Evolutionary conservation across 2,113 vertebrate species (phyloP).

Genomic region (Neolamprologus brichardi): DNA sequence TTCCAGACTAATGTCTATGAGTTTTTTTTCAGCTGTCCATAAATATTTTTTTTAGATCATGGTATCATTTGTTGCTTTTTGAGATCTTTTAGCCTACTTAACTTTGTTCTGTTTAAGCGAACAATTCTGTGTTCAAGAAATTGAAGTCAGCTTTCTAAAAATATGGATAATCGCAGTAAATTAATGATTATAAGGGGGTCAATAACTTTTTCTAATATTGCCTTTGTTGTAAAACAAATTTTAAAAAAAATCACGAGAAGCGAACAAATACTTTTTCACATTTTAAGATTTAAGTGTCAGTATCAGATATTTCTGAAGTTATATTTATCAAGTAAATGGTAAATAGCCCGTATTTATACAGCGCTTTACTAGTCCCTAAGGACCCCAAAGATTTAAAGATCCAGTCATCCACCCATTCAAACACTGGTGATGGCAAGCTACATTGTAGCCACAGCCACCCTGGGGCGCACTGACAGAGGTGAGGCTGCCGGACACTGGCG

Average conservation of each 20-base stretch:
- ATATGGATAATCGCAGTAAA: background rate
- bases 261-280: accelerated
- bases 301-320: background rate
- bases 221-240: background rate
- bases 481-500: no score
- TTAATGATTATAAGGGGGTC: background rate
- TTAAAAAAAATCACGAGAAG: background rate
- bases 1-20: background rate
- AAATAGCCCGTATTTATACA: accelerated
- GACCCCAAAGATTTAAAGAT: no score
- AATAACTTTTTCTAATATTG: background rate
- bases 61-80: background rate
- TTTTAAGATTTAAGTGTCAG: background rate
- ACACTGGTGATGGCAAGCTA: no score
- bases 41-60: background rate
- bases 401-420: no score
- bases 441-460: no score
- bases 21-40: background rate
- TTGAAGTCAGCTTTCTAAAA: background rate
- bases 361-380: no score
- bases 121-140: background rate
- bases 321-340: background rate
- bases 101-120: background rate
- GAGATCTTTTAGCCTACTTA: background rate
- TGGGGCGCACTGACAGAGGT: no score